Conservation (phyloP, 2,113 vertebrate species). For the Piprites chloris region DNA sequence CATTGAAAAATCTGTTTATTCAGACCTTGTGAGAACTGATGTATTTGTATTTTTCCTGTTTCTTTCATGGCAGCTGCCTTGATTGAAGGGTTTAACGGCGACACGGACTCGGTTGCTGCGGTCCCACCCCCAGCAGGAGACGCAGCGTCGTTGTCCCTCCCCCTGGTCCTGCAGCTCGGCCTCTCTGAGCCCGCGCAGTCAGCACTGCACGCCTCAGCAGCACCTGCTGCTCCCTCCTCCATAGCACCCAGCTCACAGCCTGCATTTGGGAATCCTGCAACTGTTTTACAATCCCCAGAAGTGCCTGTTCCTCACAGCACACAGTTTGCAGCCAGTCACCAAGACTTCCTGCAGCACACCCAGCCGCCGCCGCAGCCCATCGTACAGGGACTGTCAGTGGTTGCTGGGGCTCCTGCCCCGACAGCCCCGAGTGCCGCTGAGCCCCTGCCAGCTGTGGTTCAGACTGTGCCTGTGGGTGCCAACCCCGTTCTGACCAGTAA, state of each 20-base stretch:
- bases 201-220: constrained; percentile 68
- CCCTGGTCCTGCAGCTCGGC: constrained; percentile 77
- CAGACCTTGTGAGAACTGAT: background rate
- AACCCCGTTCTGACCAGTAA: constrained; percentile 75
- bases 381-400: constrained; percentile 72
- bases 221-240: constrained; percentile 61
- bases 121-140: constrained; percentile 70
- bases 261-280: constrained; percentile 75
- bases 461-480: constrained; percentile 85
- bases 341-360: constrained; percentile 81
- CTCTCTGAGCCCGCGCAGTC: constrained; percentile 74
- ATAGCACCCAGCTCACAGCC: constrained; percentile 72
- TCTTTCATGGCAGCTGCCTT: constrained; percentile 75
- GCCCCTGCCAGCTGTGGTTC: constrained; percentile 77
- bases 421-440: constrained; percentile 70
- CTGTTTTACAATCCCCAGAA: constrained; percentile 82
- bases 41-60: background rate
- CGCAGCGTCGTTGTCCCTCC: constrained; percentile 76
- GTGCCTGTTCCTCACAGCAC: constrained; percentile 81
- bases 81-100: constrained; percentile 80
- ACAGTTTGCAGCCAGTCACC: constrained; percentile 80
- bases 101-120: constrained; percentile 69
- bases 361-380: constrained; percentile 68
- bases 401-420: constrained; percentile 63
- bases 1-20: background rate